Evolutionary conservation across 2,888 invertebrate species (phyloP), one percentile per base, ranked within the genome.

Genomic region (Philereme vetulata): DNA sequence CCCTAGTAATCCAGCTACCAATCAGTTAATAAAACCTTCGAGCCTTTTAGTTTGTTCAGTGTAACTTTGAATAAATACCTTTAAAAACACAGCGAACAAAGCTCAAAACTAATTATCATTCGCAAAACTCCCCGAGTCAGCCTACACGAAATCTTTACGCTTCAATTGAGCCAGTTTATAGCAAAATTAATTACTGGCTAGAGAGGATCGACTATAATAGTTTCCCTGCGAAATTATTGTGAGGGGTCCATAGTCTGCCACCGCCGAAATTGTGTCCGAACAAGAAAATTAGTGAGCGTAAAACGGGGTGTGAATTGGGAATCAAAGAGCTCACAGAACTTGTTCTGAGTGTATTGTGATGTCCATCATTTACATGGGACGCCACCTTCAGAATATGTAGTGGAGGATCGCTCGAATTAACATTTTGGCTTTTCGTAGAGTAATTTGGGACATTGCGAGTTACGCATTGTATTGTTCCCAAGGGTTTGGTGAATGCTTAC

Each of bases 241-340:
- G 90, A 86, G 84, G 86, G 88, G 80, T 78, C 85, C 78, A 71
- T 74, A 87, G 79, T 77, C 84, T 78, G 70, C 75, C 61, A 64
- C 81, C 68, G 78, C 72, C 84, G 80, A 86, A 89, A 90, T 90
- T 90, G 90, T 91, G 90, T 89, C 90, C 90, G 90, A 90, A 89
- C 90, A 91, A 92, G 91, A 91, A 92, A 92, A 92, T 92, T 92
- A 91, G 86, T 89, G 86, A 89, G 91, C 91, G 90, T 90, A 88
- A 91, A 90, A 86, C 89, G 81, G 92, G 90, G 90, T 90, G 91
- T 85, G 89, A 90, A 90, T 90, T 86, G 85, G 81, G 83, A 90
- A 90, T 88, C 90, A 90, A 90, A 90, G 90, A 88, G 88, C 80
- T 77, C 77, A 76, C 75, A 75, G 81, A 84, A 88, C 82, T 89